Evolutionary conservation across 2,113 vertebrate species (phyloP).

Genomic region (Gymnocephalus cernua): DNA sequence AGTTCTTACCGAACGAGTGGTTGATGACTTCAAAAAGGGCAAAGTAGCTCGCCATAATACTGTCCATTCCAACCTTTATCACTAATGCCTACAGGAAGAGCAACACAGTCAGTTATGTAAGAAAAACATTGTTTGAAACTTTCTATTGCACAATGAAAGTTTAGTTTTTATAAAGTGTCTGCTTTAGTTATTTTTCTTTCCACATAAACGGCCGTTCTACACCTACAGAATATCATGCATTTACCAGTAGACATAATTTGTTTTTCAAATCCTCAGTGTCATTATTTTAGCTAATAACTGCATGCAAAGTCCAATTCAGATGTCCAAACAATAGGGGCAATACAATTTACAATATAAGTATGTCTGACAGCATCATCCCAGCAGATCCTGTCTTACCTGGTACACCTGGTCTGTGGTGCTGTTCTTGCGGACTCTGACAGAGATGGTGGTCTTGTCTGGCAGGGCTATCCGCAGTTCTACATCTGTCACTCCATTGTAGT

Average conservation of each 20-base stretch:
- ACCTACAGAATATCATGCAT: not conserved
- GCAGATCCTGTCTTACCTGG: constrained; percentile 86
- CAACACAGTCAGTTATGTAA: not conserved
- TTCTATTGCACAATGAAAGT: not conserved
- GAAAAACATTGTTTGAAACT: not conserved
- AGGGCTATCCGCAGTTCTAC: constrained; percentile 94
- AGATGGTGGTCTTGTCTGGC: constrained; percentile 92
- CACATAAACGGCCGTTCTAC: not conserved
- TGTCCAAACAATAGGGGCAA: not conserved
- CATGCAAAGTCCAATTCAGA: not conserved
- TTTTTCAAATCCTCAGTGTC: not conserved
- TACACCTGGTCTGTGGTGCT: constrained; percentile 99
- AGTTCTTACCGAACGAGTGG: constrained; percentile 93
- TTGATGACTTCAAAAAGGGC: constrained; percentile 98
- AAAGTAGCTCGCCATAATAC: constrained; percentile 95
- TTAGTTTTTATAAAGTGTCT: not conserved
- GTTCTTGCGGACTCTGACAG: constrained; percentile 95
- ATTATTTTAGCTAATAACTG: not conserved
- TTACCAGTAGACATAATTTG: not conserved
- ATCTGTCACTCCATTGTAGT: constrained; percentile 94
- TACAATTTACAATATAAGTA: too few species aligned
- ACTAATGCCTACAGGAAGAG: constrained; percentile 88
- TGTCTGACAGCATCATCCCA: not conserved
- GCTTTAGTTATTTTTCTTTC: not conserved
- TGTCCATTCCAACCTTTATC: constrained; percentile 96